Conservation (phyloP, 2,113 vertebrate species). For the Macrotis lagotis region DNA sequence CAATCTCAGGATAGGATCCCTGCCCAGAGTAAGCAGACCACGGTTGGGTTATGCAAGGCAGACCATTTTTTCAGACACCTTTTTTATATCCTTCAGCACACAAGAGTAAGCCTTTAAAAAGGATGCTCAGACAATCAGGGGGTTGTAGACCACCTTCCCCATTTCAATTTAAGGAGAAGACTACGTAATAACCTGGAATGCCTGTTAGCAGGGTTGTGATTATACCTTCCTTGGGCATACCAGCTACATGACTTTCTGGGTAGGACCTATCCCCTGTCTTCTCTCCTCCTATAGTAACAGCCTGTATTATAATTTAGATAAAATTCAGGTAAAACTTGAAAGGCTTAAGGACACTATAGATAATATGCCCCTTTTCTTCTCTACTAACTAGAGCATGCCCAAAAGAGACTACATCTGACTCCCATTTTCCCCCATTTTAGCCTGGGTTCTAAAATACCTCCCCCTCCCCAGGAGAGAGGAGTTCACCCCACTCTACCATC, state of each 20-base stretch:
- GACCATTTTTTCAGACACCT: not conserved
- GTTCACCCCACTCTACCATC: not conserved
- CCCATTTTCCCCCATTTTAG: not conserved
- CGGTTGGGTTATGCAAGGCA: not conserved
- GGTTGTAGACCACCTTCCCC: not conserved
- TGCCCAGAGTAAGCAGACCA: not conserved
- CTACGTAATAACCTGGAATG: not conserved
- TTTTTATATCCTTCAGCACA: too few relatives aligned
- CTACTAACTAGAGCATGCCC: not conserved
- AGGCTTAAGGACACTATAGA: not conserved
- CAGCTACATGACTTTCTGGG: not conserved
- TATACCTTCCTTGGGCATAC: not conserved
- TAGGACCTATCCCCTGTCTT: not conserved
- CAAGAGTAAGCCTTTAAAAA: too few relatives aligned
- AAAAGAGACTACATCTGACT: not conserved
- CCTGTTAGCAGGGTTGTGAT: not conserved
- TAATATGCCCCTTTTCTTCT: not conserved
- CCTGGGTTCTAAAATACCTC: not conserved
- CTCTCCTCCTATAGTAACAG: not conserved
- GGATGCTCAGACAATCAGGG: too few relatives aligned
- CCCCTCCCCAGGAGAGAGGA: not conserved
- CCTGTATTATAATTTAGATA: not conserved
- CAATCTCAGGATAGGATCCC: not conserved
- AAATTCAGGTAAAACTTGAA: not conserved
- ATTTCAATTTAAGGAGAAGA: not conserved